Evolutionary conservation across 2,113 vertebrate genomes (phyloP).

Genomic region (Lasiurus cinereus): DNA sequence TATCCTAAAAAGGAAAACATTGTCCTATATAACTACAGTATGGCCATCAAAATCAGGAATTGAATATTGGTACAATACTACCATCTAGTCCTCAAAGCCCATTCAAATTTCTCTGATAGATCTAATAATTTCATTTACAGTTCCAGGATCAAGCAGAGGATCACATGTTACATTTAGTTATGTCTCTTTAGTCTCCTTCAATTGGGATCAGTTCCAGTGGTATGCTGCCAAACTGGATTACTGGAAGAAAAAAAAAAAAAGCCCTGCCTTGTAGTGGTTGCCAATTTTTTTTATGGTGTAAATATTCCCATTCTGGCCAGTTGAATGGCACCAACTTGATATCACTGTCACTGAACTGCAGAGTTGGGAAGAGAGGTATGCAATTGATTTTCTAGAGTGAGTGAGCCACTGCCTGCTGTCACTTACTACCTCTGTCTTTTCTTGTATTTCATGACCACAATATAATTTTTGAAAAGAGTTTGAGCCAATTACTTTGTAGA

Average conservation of each 20-base stretch:
- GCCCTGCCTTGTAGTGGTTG: not conserved
- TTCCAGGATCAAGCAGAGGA: not conserved
- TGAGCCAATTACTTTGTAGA: not conserved
- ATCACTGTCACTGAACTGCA: not conserved
- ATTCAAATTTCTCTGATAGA: not conserved
- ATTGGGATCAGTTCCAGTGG: not conserved
- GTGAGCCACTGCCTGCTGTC: not conserved
- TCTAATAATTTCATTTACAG: not conserved
- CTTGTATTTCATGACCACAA: not conserved
- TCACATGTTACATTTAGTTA: no score
- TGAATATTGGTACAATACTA: not conserved
- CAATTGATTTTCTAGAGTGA: not conserved
- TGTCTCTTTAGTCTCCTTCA: not conserved
- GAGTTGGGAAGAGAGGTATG: not conserved
- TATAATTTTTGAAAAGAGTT: not conserved
- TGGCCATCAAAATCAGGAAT: not conserved
- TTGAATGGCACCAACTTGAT: not conserved
- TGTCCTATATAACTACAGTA: not conserved
- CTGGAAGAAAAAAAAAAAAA: not conserved
- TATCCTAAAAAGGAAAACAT: not conserved
- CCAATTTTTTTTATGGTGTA: not conserved
- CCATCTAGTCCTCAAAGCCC: not conserved
- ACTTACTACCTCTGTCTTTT: not conserved
- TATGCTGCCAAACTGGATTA: not conserved
- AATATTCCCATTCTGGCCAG: not conserved